phyloP scores from a whole-genome alignment of 2,113 vertebrate species.

The Centropristis striata region DNA sequence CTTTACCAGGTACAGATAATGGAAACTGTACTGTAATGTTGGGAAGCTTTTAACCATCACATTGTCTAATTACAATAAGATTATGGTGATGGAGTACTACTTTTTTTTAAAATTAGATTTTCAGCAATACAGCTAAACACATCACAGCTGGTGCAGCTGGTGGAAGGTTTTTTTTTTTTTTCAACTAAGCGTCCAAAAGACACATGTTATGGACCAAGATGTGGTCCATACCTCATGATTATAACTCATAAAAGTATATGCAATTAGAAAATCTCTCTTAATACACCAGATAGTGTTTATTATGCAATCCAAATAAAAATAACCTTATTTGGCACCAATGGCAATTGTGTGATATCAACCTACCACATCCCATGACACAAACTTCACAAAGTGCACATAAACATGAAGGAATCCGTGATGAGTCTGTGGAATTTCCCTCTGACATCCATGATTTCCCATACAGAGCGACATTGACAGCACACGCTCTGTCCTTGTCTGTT shows the following conservation, averaged over 20 bases:
- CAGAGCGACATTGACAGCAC: constrained; percentile 19
- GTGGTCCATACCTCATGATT: background rate
- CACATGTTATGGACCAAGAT: too few relatives aligned
- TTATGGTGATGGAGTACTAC: background rate
- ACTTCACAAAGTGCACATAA: constrained; percentile 18
- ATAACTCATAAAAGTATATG: background rate
- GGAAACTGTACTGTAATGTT: background rate
- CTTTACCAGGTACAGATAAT: constrained; percentile 22
- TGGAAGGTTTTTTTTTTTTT: too few relatives aligned
- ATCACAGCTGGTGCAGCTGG: too few relatives aligned
- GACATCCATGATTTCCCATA: constrained; percentile 38
- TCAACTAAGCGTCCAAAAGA: too few relatives aligned
- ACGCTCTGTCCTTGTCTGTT: constrained; percentile 54
- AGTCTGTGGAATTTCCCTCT: constrained; percentile 55
- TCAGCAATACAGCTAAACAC: too few relatives aligned
- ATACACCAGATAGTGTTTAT: background rate
- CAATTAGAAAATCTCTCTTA: background rate
- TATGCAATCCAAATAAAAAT: constrained; percentile 9
- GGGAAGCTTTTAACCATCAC: constrained; percentile 24
- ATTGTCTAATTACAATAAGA: background rate
- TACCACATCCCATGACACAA: background rate
- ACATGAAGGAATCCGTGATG: constrained; percentile 21
- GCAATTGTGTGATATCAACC: background rate
- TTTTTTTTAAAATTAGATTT: too few relatives aligned
- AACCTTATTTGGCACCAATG: background rate